These are phyloP conservation scores for Eudorcas thomsonii DNA, from an alignment of 2,113 vertebrate genomes.

Conservation along the genomic window DNA sequence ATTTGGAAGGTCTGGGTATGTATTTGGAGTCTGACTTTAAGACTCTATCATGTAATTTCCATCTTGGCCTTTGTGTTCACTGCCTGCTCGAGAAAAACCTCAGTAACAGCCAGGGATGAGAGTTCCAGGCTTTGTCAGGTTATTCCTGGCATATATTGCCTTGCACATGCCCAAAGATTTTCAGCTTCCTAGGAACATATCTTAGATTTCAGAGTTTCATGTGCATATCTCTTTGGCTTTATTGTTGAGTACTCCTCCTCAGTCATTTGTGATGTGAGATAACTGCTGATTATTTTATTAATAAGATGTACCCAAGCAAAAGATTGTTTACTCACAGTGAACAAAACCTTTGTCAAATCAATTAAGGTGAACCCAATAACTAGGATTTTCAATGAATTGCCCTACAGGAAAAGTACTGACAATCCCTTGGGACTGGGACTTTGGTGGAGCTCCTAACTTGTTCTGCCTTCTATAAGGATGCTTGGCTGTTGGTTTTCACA, in stretches of 20 bases:
- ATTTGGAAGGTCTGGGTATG: background rate
- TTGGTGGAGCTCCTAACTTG: background rate
- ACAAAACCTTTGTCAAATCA: background rate
- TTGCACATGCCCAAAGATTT: fast-evolving
- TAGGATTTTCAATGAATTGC: background rate
- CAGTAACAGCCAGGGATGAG: background rate
- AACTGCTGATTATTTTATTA: background rate
- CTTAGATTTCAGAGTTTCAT: background rate
- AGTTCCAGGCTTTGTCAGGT: background rate
- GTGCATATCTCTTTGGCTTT: background rate
- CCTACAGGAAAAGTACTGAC: background rate
- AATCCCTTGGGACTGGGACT: background rate
- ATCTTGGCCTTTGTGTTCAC: background rate
- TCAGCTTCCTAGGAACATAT: background rate
- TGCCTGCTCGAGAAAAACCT: background rate
- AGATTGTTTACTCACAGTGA: background rate
- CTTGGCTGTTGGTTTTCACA: background rate
- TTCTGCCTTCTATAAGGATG: background rate
- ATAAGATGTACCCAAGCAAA: background rate
- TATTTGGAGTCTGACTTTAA: background rate
- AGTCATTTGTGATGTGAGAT: background rate
- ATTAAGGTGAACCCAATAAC: background rate
- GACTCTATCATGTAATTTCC: background rate
- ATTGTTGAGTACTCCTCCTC: background rate
- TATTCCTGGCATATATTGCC: fast-evolving